Base-by-base conservation (phyloP, 2,797 vertebrate species). In the Denticeps clupeoides region DNA sequence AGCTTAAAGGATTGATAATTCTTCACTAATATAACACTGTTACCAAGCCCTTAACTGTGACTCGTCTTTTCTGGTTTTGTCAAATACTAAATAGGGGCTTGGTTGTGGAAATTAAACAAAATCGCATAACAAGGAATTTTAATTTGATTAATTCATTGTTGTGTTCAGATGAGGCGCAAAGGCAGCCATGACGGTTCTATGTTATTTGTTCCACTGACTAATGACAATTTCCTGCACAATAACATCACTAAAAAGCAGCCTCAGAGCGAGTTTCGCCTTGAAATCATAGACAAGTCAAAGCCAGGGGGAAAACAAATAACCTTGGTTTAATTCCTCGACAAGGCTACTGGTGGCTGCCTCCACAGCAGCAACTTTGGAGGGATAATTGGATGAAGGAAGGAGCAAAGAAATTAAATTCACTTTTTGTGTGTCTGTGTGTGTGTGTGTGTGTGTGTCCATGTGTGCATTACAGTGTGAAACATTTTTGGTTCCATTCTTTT, bases 81-180 rank as follows among this genome's bases (percentile, higher is more conserved):
- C 72, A 77, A 70, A 78, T 60, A 72, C 67, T 78, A 83, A 82
- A 83, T 77, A 81, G 68, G 74, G 72, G 81, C 79, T 83, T 75
- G 81, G 81, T 80, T 84, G 76, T 85, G 84, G 80, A 85, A 84
- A 87, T 85, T 84, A 83, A 85, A 82, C 75, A 74, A 84, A 85
- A 83, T 81, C 72, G 77, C 82, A 79, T 82, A 84, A 85, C 81
- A 82, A 82, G 81, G 79, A 75, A 74, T 85, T 85, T 84, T 85
- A 85, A 87, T 87, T 87, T 85, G 83, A 87, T 87, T 85, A 87
- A 83, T 87, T 85, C 83, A 83, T 80, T 82, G 80, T 87, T 85
- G 79, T 83, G 75, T 82, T 81, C 72, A 80, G 80, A 85, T 83
- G 81, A 80, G 56, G 60, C 37, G 77, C 67, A 64, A 78, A 81